Evolutionary conservation across 2,888 invertebrate species (phyloP).

Genomic region (Erebia epiphron): DNA sequence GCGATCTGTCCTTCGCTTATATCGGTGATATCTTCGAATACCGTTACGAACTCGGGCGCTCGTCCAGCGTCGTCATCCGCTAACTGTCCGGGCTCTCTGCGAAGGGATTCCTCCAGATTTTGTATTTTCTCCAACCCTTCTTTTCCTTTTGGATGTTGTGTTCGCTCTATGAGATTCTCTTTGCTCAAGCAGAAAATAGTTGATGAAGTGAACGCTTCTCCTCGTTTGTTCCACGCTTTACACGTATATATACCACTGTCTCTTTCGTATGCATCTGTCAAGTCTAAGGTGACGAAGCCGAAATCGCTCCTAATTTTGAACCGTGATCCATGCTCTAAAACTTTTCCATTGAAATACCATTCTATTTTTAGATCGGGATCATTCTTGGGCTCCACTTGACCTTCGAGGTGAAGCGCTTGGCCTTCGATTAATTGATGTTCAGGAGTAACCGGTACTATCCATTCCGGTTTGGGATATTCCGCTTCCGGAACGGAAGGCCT

Average conservation of each 20-base stretch:
- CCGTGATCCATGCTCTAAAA: conserved; percentile 92
- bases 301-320: conserved; percentile 97
- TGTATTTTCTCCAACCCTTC: conserved; percentile 96
- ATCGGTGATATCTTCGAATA: conserved; percentile 91
- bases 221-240: conserved; percentile 93
- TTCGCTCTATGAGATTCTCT: conserved; percentile 92
- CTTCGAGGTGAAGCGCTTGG: conserved; percentile 95
- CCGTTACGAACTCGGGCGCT: conserved; percentile 94
- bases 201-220: conserved; percentile 96
- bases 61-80: conserved; percentile 90
- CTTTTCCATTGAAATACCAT: conserved; percentile 97
- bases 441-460: conserved; percentile 91
- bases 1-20: conserved; percentile 97
- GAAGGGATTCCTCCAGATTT: conserved; percentile 93
- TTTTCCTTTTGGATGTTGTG: conserved; percentile 97
- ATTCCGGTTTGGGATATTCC: conserved; percentile 92
- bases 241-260: conserved; percentile 97
- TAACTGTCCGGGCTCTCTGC: conserved; percentile 86
- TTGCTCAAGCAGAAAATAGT: conserved; percentile 93
- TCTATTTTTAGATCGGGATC: conserved; percentile 95
- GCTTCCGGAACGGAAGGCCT: conserved; percentile 88
- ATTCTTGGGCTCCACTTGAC: conserved; percentile 96
- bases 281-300: conserved; percentile 97
- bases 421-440: conserved; percentile 92
- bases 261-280: conserved; percentile 95